Conservation (phyloP, 1,140 invertebrate species). For the Chironomus striatipennis region DNA sequence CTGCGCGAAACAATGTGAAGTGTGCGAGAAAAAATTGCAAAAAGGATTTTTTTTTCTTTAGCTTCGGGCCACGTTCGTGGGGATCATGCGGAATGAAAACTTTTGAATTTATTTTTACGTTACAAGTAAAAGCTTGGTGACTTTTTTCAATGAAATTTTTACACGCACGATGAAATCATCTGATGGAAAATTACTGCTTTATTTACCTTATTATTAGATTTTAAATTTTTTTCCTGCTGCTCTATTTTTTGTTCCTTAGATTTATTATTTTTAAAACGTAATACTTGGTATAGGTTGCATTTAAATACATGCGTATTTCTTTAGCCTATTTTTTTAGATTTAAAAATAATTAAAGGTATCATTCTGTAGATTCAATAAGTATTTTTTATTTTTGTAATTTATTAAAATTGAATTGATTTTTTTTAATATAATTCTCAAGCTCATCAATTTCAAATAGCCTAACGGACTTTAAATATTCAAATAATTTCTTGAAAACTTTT, state of each 20-base stretch:
- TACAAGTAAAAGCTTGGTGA: not conserved
- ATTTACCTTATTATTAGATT: not conserved
- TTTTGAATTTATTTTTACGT: not conserved
- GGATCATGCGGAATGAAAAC: not conserved
- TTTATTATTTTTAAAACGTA: not conserved
- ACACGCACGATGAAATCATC: not conserved
- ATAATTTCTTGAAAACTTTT: no score
- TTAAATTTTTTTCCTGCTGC: not conserved
- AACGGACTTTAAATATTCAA: no score
- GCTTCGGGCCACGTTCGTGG: not conserved
- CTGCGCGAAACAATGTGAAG: slow-evolving; percentile 16
- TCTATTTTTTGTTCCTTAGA: not conserved
- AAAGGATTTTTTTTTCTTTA: not conserved
- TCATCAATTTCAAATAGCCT: no score
- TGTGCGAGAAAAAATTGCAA: not conserved
- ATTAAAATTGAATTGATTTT: no score
- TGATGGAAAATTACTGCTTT: slow-evolving; percentile 1
- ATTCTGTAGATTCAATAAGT: no score
- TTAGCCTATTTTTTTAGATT: no score
- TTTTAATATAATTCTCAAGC: no score
- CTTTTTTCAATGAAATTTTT: not conserved
- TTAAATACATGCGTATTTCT: no score
- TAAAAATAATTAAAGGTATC: no score
- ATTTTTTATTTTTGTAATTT: no score
- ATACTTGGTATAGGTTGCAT: no score